Conservation (phyloP, 2,888 invertebrate species). For the Polylopha cassiicola region DNA sequence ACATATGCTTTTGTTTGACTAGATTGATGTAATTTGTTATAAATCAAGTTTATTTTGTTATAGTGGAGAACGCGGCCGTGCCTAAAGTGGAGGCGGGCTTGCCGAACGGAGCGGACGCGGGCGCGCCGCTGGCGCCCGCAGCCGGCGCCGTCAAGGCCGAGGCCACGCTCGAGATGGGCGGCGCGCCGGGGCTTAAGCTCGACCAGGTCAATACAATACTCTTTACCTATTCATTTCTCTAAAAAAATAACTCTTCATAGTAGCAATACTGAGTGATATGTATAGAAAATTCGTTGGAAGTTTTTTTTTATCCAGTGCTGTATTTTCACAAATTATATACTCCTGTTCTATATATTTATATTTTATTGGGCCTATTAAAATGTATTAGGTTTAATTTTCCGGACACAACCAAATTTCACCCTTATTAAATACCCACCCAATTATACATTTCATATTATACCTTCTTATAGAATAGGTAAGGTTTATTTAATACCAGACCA, state of each 20-base stretch:
- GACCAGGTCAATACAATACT: slow-evolving; percentile 81
- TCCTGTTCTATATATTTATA: no score
- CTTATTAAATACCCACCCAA: no score
- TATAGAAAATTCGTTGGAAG: no score
- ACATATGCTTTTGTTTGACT: no score
- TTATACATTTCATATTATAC: no score
- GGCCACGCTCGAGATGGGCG: slow-evolving; percentile 60
- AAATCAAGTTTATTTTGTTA: slow-evolving; percentile 19
- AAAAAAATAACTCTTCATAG: not conserved
- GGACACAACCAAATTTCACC: no score
- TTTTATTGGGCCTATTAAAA: no score
- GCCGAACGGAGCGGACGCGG: slow-evolving; percentile 68
- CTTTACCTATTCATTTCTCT: not conserved
- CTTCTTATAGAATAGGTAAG: no score
- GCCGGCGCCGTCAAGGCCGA: slow-evolving; percentile 49
- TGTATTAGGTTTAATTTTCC: no score
- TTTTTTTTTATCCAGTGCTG: no score
- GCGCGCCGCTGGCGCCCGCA: slow-evolving; percentile 40
- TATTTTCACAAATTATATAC: no score
- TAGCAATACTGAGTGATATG: slow-evolving; percentile 1
- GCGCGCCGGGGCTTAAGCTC: slow-evolving; percentile 88
- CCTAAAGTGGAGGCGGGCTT: slow-evolving; percentile 72
- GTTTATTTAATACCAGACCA: no score
- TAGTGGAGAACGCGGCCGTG: slow-evolving; percentile 62
- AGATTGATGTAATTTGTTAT: not conserved